These are phyloP conservation scores for Ochropacha duplaris DNA, from an alignment of 2,888 invertebrate genomes.

Conservation along the genomic window DNA sequence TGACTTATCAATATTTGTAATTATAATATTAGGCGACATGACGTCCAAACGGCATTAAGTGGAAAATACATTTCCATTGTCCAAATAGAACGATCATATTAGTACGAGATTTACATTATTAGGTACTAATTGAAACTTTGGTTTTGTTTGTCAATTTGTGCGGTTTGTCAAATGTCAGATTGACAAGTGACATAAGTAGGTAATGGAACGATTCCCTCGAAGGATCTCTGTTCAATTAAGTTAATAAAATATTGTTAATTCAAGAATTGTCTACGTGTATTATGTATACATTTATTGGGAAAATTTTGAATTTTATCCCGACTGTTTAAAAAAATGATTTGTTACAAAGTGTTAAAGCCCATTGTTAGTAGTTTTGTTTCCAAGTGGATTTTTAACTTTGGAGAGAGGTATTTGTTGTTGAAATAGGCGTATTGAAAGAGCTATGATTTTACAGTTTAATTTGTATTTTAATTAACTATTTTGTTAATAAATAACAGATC, in stretches of 20 bases:
- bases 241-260: constrained; percentile 50
- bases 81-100: constrained; percentile 51
- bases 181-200: constrained; percentile 32
- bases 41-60: constrained; percentile 66
- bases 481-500: neutral
- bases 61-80: constrained; percentile 45
- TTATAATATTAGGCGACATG: constrained; percentile 32
- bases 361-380: neutral
- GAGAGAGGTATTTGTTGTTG: neutral
- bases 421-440: neutral
- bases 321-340: constrained; percentile 15
- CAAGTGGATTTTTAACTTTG: neutral
- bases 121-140: constrained; percentile 17
- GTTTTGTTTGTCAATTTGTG: neutral
- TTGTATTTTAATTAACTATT: neutral
- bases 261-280: constrained; percentile 34
- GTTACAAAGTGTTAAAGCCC: constrained; percentile 4
- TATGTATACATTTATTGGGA: constrained; percentile 48
- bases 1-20: constrained; percentile 63
- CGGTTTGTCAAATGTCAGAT: constrained; percentile 5
- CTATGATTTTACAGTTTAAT: neutral
- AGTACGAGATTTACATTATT: constrained; percentile 25
- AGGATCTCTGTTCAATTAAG: constrained; percentile 63
- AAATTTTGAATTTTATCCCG: constrained; percentile 60
- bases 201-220: constrained; percentile 50